phyloP scores from a whole-genome alignment of 2,888 invertebrate genomes.

The Andrena dorsata region DNA sequence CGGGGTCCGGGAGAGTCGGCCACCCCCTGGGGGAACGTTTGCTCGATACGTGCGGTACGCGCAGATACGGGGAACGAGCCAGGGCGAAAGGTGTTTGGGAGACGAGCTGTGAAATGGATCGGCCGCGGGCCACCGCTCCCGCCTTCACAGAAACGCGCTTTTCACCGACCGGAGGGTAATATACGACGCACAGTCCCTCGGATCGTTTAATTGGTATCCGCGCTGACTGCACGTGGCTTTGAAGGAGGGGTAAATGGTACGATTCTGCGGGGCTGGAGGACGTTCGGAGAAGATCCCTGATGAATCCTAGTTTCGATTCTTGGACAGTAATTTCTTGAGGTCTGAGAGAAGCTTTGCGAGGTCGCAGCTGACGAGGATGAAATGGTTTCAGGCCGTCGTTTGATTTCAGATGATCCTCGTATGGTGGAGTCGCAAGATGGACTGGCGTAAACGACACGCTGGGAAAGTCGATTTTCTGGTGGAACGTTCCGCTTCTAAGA shows the following conservation, averaged over 20 bases:
- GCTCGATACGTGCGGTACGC: conserved; percentile 48
- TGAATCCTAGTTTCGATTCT: too few relatives aligned
- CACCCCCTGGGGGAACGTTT: conserved; percentile 22
- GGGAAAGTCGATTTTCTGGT: conserved; percentile 7
- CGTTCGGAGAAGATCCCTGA: too few relatives aligned
- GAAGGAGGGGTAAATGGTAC: too few relatives aligned
- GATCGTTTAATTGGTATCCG: conserved; percentile 19
- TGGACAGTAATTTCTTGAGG: too few relatives aligned
- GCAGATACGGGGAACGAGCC: conserved; percentile 55
- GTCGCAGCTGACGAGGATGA: too few relatives aligned
- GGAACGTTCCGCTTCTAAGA: conserved; percentile 27
- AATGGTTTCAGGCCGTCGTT: too few relatives aligned
- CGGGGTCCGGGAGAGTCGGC: background rate
- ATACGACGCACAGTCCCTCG: background rate
- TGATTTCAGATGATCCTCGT: too few relatives aligned
- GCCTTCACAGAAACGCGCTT: conserved; percentile 2
- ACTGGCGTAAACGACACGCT: conserved; percentile 3
- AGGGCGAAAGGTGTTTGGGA: conserved; percentile 52
- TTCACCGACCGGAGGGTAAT: background rate
- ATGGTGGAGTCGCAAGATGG: too few relatives aligned
- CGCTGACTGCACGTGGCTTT: background rate
- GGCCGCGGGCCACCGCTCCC: conserved; percentile 25
- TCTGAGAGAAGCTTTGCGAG: too few relatives aligned
- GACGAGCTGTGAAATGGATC: conserved; percentile 60
- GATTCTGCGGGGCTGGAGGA: too few relatives aligned